Conservation (phyloP, 2,113 vertebrate genomes). For the Apodemus speciosus region DNA sequence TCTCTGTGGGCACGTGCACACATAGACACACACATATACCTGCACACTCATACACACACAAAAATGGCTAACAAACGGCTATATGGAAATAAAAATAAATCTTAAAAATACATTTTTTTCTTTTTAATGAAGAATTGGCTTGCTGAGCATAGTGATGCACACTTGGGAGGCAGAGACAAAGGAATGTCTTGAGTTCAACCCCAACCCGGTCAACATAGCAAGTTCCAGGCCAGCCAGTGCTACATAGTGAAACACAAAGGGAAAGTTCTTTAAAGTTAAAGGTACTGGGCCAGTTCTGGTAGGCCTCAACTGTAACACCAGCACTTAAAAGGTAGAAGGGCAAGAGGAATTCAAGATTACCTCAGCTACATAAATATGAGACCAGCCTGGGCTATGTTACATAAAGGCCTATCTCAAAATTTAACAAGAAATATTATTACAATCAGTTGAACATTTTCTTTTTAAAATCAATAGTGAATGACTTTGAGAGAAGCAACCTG, state of each 20-base stretch:
- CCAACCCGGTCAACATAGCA: not conserved
- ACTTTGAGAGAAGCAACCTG: not conserved
- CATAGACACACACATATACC: not conserved
- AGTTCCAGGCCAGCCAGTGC: not conserved
- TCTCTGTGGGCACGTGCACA: not conserved
- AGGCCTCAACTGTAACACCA: not conserved
- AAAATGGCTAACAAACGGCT: not conserved
- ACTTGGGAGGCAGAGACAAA: not conserved
- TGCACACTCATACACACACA: not conserved
- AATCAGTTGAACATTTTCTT: not conserved
- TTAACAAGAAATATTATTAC: not conserved
- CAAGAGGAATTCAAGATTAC: not conserved
- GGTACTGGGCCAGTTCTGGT: not conserved
- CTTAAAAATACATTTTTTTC: not conserved
- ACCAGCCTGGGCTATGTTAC: not conserved
- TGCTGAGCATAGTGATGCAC: not conserved
- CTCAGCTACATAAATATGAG: not conserved
- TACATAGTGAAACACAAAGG: not conserved
- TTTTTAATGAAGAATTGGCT: not conserved
- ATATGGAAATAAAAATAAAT: not conserved
- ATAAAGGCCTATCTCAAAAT: not conserved
- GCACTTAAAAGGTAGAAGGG: not conserved
- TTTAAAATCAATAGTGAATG: not conserved
- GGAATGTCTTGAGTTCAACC: not conserved
- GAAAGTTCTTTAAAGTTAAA: not conserved